Conservation (phyloP, 2,888 invertebrate species). For the Pterostichus niger region DNA sequence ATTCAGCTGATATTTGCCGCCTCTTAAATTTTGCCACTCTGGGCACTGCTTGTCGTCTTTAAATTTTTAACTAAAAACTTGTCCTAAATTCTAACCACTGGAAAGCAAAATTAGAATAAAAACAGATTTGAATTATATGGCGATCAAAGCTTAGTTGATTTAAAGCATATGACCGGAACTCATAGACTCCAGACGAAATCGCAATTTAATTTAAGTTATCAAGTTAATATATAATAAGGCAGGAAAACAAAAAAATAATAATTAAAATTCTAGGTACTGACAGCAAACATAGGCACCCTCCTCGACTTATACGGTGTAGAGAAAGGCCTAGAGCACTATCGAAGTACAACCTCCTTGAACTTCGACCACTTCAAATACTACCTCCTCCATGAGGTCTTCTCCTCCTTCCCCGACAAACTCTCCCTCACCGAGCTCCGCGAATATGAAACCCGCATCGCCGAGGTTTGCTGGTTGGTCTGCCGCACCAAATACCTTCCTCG, state of each 20-base stretch:
- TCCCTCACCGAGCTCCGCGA: slow-evolving; percentile 80
- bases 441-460: slow-evolving; percentile 85
- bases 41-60: too few species aligned
- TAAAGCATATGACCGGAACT: too few species aligned
- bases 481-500: slow-evolving; percentile 82
- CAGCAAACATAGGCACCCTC: slow-evolving; percentile 89
- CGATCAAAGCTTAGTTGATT: too few species aligned
- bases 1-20: too few species aligned
- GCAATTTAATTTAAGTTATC: too few species aligned
- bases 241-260: not conserved
- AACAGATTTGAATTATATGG: too few species aligned
- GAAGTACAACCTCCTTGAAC: slow-evolving; percentile 83
- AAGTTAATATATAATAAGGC: too few species aligned
- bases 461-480: slow-evolving; percentile 90
- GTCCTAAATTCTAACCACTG: too few species aligned
- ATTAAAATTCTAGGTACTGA: slow-evolving; percentile 83
- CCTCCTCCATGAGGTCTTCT: slow-evolving; percentile 87
- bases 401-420: slow-evolving; percentile 82
- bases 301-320: slow-evolving; percentile 89
- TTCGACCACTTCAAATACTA: slow-evolving; percentile 89
- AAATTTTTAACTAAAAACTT: too few species aligned
- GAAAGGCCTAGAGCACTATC: slow-evolving; percentile 88
- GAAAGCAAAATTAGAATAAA: too few species aligned
- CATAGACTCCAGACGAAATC: too few species aligned
- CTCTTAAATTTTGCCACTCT: too few species aligned